These are phyloP conservation scores for Chaetodon trifascialis DNA, from an alignment of 2,113 vertebrate genomes.

Conservation along the genomic window DNA sequence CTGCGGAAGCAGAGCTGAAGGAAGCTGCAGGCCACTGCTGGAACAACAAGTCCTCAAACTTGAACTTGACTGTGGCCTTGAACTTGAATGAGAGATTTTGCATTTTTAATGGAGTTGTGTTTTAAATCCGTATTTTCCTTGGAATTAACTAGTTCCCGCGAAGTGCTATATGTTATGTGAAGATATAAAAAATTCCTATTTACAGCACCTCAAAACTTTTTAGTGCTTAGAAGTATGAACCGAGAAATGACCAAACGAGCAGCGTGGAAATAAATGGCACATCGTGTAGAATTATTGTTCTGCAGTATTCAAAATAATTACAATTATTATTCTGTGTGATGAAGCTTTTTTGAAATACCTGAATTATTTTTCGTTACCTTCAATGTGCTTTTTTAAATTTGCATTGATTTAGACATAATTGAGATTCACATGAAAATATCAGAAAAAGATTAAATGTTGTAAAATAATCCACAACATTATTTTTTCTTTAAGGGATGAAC, in stretches of 20 bases:
- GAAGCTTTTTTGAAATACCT: background rate
- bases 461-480: background rate
- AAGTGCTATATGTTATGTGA: background rate
- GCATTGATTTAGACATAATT: background rate
- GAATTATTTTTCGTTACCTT: background rate
- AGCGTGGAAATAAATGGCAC: background rate
- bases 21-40: conserved; percentile 15
- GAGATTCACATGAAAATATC: background rate
- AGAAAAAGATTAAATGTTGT: background rate
- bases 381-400: conserved; percentile 1
- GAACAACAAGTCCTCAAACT: conserved; percentile 39
- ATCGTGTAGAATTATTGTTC: background rate
- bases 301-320: background rate
- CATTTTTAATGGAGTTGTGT: background rate
- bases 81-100: conserved; percentile 31
- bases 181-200: background rate
- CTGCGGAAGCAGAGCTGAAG: background rate
- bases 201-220: background rate
- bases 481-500: background rate
- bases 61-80: conserved; percentile 53
- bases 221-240: background rate
- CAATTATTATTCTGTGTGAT: background rate
- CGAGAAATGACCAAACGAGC: background rate
- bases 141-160: background rate
- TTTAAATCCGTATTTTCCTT: background rate